Evolutionary conservation across 2,888 invertebrate species (phyloP).

Genomic region (Smittia sp.): DNA sequence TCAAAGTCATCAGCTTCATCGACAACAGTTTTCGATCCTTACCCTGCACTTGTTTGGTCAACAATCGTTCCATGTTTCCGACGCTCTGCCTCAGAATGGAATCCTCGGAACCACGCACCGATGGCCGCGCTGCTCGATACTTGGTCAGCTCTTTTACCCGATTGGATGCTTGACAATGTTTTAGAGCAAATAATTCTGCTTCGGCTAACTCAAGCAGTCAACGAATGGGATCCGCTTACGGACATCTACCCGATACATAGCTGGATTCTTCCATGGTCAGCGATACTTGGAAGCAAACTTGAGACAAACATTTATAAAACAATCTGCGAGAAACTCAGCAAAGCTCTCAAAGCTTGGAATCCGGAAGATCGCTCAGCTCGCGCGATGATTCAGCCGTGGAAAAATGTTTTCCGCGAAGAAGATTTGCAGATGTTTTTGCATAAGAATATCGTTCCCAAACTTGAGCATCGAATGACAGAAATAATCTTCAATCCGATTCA

Average conservation of each 20-base stretch:
- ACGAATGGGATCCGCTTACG: conserved; percentile 91
- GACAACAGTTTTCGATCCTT: conserved; percentile 60
- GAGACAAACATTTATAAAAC: conserved; percentile 72
- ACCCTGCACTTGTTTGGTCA: conserved; percentile 82
- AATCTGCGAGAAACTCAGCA: conserved; percentile 86
- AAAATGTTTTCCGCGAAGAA: conserved; percentile 67
- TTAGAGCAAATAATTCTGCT: conserved; percentile 81
- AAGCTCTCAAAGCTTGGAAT: conserved; percentile 90
- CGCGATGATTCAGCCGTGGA: conserved; percentile 90
- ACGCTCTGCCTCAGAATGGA: conserved; percentile 68
- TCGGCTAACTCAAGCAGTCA: conserved; percentile 69
- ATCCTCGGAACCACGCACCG: conserved; percentile 72
- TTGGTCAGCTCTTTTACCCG: conserved; percentile 78
- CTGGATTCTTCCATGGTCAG: conserved; percentile 97
- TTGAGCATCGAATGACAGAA: conserved; percentile 68
- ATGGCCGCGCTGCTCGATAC: conserved; percentile 75
- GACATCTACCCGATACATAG: conserved; percentile 94
- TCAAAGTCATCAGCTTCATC: conserved; percentile 45
- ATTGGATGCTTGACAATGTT: conserved; percentile 79
- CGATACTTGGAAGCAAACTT: conserved; percentile 65
- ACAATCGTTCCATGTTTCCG: conserved; percentile 81
- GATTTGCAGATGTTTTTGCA: conserved; percentile 78
- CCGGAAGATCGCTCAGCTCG: conserved; percentile 92
- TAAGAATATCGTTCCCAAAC: conserved; percentile 85
- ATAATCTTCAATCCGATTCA: conserved; percentile 70